These are phyloP conservation scores for Halichoeres trimaculatus DNA, from an alignment of 2,113 vertebrate species.

Conservation along the genomic window DNA sequence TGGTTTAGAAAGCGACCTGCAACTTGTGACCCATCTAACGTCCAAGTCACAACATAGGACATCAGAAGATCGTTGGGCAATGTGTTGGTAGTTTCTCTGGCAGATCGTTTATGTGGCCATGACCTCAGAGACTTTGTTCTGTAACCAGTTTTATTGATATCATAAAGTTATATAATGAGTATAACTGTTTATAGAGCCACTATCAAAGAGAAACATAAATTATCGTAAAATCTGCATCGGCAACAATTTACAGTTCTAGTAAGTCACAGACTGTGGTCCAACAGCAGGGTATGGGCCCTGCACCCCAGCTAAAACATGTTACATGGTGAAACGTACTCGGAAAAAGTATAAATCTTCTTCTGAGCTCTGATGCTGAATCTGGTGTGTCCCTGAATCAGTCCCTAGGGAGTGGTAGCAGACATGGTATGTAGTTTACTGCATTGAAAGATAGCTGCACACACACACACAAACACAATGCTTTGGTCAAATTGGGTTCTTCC, in stretches of 20 bases:
- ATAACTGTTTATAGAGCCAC: neutral
- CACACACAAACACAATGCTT: neutral
- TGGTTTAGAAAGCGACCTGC: neutral
- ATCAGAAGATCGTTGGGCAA: neutral
- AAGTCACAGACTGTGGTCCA: slow-evolving; percentile 1
- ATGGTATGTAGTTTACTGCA: neutral
- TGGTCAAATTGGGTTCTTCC: neutral
- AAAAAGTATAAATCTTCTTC: neutral
- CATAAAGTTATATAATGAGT: neutral
- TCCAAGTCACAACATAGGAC: neutral
- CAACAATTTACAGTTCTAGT: neutral
- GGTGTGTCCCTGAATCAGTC: neutral
- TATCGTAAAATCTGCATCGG: neutral
- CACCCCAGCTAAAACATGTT: neutral
- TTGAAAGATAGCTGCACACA: neutral
- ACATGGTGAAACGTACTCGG: too few species aligned
- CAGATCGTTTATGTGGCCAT: neutral
- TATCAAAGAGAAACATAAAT: slow-evolving; percentile 8
- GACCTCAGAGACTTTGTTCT: neutral
- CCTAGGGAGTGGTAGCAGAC: neutral
- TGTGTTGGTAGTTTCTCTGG: neutral
- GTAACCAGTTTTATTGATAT: neutral
- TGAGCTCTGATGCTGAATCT: neutral
- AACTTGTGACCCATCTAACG: too few species aligned
- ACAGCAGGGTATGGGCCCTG: neutral